These are phyloP conservation scores for Sinosuthora webbiana DNA, from an alignment of 2,113 vertebrate species.

Conservation along the genomic window DNA sequence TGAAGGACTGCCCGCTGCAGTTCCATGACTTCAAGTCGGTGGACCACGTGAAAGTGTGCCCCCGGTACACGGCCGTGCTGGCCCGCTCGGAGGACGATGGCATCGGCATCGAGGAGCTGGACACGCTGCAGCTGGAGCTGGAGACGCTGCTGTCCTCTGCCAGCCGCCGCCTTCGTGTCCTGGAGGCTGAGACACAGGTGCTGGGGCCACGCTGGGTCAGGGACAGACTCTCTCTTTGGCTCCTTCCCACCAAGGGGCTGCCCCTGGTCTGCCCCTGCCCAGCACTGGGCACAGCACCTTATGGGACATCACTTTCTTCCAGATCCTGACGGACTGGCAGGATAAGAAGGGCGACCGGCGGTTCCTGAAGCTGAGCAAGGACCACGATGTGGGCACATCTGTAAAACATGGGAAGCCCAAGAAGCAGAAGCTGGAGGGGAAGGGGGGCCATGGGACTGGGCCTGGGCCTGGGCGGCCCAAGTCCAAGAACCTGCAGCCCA, in stretches of 20 bases:
- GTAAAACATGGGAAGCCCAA: conserved; percentile 94
- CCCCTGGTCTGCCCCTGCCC: neutral
- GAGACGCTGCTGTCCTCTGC: conserved; percentile 95
- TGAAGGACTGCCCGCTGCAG: conserved; percentile 97
- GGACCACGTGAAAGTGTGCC: conserved; percentile 93
- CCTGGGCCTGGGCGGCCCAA: conserved; percentile 94
- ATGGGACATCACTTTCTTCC: neutral
- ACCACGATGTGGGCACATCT: conserved; percentile 86
- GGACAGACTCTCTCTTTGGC: neutral
- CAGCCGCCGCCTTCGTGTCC: conserved; percentile 88
- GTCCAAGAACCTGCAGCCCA: conserved; percentile 92
- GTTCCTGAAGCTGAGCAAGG: conserved; percentile 90
- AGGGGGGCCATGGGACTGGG: conserved; percentile 87
- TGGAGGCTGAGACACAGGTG: conserved; percentile 98
- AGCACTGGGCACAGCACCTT: fast-evolving
- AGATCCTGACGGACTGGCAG: conserved; percentile 99
- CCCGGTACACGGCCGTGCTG: conserved; percentile 93
- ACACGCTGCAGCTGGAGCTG: conserved; percentile 95
- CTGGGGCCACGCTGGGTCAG: neutral
- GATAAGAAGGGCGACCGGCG: conserved; percentile 97
- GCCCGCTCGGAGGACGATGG: conserved; percentile 96
- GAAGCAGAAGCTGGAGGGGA: conserved; percentile 93
- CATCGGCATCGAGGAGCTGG: conserved; percentile 96
- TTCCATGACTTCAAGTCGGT: conserved; percentile 99
- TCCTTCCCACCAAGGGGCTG: neutral